Percentiles rank a stretch among this genome's conserved stretches.
Conservation (phyloP, 2,888 invertebrate species). For the Andrena minutula region DNA sequence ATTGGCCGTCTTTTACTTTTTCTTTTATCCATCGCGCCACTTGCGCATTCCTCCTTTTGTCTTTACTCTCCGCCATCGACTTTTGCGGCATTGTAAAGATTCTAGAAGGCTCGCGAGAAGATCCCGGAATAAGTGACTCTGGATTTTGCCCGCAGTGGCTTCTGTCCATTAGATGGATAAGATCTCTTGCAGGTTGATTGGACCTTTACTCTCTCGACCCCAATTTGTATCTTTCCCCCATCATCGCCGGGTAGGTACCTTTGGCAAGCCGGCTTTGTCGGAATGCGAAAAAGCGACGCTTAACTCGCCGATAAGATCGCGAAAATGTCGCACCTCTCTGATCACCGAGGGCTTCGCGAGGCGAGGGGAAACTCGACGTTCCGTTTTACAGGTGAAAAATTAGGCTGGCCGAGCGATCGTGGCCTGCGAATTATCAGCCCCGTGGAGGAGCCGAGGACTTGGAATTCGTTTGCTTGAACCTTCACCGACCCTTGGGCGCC, state of each 20-base stretch:
- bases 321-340: slow-evolving; percentile 63
- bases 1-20: slow-evolving; percentile 47
- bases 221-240: slow-evolving; percentile 73
- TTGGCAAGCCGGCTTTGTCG: slow-evolving; percentile 65
- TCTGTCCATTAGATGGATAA: slow-evolving; percentile 82
- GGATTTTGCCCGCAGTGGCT: slow-evolving; percentile 78
- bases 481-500: slow-evolving; percentile 49
- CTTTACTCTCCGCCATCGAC: not conserved
- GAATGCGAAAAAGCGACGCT: slow-evolving; percentile 69
- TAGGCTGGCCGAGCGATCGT: not conserved
- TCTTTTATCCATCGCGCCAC: not conserved
- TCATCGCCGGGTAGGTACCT: slow-evolving; percentile 56
- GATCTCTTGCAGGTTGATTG: slow-evolving; percentile 72
- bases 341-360: slow-evolving; percentile 37
- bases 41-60: not conserved
- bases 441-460: not conserved
- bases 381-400: slow-evolving; percentile 14
- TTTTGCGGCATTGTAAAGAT: no score
- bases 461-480: slow-evolving; percentile 22
- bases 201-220: slow-evolving; percentile 73
- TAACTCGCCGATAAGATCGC: slow-evolving; percentile 68
- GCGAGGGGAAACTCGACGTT: not conserved
- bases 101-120: slow-evolving; percentile 7
- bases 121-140: slow-evolving; percentile 74
- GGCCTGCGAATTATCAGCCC: not conserved